Conservation (phyloP, 64 coral and sea anemone species). For the Anthopleura sola region DNA sequence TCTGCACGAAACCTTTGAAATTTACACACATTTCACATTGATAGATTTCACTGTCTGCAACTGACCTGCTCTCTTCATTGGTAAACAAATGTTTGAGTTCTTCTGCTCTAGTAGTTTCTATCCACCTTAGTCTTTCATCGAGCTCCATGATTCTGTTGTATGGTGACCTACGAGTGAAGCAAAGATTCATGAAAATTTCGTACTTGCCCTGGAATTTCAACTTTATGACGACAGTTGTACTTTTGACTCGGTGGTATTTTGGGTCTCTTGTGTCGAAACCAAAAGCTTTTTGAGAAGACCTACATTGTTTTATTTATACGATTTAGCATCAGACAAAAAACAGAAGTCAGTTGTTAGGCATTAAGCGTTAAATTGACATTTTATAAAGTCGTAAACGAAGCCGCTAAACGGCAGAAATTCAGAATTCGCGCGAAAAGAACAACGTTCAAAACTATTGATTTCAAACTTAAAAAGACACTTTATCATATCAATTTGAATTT, state of each 20-base stretch:
- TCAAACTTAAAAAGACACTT: not conserved
- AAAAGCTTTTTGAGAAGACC: not conserved
- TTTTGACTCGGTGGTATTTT: not conserved
- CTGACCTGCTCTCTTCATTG: slow-evolving; percentile 86
- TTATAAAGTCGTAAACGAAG: not conserved
- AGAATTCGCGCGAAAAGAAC: slow-evolving; percentile 44
- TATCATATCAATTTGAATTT: not conserved
- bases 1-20: too few relatives aligned
- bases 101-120: slow-evolving; percentile 92
- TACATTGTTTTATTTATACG: not conserved
- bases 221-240: not conserved
- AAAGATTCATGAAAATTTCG: not conserved
- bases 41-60: not conserved
- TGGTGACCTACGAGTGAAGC: not conserved
- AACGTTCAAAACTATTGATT: not conserved
- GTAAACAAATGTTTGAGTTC: slow-evolving; percentile 93
- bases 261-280: not conserved
- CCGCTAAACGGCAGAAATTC: slow-evolving; percentile 1
- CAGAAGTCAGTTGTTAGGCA: not conserved
- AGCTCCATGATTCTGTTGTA: slow-evolving; percentile 70
- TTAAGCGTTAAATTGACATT: slow-evolving; percentile 4
- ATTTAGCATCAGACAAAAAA: not conserved
- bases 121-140: slow-evolving; percentile 91
- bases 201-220: not conserved
- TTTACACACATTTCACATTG: not conserved